Conservation (phyloP, 2,888 invertebrate species). For the Agrotis puta region DNA sequence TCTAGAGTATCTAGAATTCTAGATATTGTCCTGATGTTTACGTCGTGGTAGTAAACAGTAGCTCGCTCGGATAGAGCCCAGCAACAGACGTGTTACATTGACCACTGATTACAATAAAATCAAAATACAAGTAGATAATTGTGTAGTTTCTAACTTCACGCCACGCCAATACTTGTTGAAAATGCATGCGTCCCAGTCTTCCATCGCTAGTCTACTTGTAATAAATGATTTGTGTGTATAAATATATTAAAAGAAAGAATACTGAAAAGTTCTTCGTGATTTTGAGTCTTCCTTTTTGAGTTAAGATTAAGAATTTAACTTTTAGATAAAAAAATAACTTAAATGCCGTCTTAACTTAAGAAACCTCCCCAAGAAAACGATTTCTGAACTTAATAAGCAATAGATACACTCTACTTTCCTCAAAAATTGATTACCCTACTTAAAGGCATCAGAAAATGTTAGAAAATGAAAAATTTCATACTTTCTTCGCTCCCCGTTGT, state of each 20-base stretch:
- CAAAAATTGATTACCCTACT: slow-evolving; percentile 42
- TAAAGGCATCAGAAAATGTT: slow-evolving; percentile 30
- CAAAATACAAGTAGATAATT: slow-evolving; percentile 16
- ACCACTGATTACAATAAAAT: slow-evolving; percentile 4
- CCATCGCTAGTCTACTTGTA: too few relatives aligned
- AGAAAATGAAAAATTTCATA: slow-evolving; percentile 51
- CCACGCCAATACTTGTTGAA: too few relatives aligned
- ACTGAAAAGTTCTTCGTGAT: not conserved
- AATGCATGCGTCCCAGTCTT: too few relatives aligned
- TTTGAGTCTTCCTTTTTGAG: too few relatives aligned
- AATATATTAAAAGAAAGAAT: not conserved
- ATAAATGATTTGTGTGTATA: not conserved
- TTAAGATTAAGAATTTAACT: too few relatives aligned
- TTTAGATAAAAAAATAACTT: not conserved
- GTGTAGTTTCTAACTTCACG: too few relatives aligned
- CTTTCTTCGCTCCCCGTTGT: slow-evolving; percentile 51
- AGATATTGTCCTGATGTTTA: slow-evolving; percentile 12
- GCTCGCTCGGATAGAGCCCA: slow-evolving; percentile 12
- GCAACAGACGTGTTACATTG: slow-evolving; percentile 5
- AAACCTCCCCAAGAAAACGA: not conserved
- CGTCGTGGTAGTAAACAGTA: not conserved
- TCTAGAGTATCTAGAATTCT: not conserved
- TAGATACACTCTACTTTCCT: slow-evolving; percentile 38
- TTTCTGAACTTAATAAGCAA: slow-evolving; percentile 23
- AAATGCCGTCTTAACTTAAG: not conserved